Conservation (phyloP, 2,797 vertebrate species). For the Chrysocyon brachyurus region DNA sequence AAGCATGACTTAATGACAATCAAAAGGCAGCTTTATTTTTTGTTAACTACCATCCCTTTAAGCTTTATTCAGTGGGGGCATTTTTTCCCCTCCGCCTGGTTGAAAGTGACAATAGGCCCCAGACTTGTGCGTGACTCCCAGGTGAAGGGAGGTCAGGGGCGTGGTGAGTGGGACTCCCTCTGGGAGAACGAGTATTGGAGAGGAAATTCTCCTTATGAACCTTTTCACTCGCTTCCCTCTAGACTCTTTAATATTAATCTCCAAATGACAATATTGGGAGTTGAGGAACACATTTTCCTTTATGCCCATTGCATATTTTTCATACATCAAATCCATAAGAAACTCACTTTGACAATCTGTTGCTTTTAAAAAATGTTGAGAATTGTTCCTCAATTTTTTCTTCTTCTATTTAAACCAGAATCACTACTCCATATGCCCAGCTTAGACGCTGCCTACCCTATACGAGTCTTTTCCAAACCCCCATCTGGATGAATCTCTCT, state of each 20-base stretch:
- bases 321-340: neutral
- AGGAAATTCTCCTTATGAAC: neutral
- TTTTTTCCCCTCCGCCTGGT: neutral
- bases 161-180: neutral
- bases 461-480: neutral
- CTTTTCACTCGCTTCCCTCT: neutral
- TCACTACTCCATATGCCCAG: neutral
- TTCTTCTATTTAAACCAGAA: slow-evolving; percentile 56
- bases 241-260: neutral
- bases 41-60: neutral
- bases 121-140: neutral
- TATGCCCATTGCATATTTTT: neutral
- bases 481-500: neutral
- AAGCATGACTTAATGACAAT: neutral
- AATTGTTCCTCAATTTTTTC: neutral
- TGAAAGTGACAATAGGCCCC: neutral
- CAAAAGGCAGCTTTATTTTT: neutral
- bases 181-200: neutral
- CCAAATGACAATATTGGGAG: neutral
- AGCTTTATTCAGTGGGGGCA: neutral
- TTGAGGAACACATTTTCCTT: neutral
- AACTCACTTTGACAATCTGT: slow-evolving; percentile 42
- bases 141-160: neutral
- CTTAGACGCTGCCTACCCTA: neutral
- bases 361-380: neutral